Evolutionary conservation across 2,888 invertebrate species (phyloP).

Genomic region (Malthinus flaveolus): DNA sequence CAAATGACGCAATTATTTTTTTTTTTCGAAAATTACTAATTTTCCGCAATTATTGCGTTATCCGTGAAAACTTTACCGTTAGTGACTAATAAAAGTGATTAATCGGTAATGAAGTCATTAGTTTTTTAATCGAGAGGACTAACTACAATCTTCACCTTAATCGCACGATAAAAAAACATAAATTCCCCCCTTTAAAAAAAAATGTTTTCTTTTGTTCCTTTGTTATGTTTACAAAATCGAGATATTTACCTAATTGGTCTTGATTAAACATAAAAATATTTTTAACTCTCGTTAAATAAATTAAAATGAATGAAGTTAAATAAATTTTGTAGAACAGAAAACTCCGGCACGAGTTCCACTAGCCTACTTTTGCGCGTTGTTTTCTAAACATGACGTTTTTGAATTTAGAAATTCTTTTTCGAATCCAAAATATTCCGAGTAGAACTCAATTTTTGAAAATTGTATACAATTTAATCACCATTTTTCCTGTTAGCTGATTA

Average conservation of each 20-base stretch:
- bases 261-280: slow-evolving; percentile 6
- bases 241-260: slow-evolving; percentile 16
- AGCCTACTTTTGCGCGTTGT: slow-evolving; percentile 46
- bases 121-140: too few species aligned
- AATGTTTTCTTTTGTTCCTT: neutral
- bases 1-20: slow-evolving; percentile 38
- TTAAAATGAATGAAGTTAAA: neutral
- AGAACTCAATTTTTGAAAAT: neutral
- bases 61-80: slow-evolving; percentile 33
- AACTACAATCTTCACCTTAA: too few species aligned
- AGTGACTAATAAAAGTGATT: slow-evolving; percentile 31
- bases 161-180: too few species aligned
- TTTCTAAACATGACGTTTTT: neutral
- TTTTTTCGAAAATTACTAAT: slow-evolving; percentile 29
- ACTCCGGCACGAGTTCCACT: slow-evolving; percentile 44
- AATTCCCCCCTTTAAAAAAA: too few species aligned
- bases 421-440: too few species aligned
- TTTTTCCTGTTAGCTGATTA: neutral
- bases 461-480: neutral
- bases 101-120: slow-evolving; percentile 30
- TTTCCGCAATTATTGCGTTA: slow-evolving; percentile 35
- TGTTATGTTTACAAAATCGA: slow-evolving; percentile 8
- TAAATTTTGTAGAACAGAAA: slow-evolving; percentile 1
- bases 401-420: too few species aligned
- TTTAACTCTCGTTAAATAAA: neutral